Conservation (phyloP, 2,113 vertebrate species). For the Rattus norvegicus region DNA sequence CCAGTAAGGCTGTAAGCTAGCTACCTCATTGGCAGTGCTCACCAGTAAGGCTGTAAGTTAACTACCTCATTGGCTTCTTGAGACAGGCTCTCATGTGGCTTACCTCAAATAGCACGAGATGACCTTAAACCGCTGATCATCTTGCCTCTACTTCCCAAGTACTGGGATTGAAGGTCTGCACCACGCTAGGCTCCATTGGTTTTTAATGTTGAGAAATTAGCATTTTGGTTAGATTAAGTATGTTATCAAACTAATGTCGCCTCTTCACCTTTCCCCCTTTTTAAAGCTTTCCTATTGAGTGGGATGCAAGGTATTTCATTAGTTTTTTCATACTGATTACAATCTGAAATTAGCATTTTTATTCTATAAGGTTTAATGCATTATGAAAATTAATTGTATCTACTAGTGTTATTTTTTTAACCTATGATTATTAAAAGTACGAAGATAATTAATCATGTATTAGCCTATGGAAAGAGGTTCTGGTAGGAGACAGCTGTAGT, state of each 20-base stretch:
- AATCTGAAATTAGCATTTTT: neutral
- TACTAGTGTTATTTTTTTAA: neutral
- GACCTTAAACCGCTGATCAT: neutral
- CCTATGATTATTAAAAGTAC: neutral
- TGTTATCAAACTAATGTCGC: neutral
- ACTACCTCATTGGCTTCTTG: neutral
- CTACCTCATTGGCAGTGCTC: neutral
- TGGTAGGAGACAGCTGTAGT: neutral
- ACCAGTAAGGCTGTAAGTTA: too few species aligned
- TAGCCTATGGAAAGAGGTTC: neutral
- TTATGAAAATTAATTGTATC: neutral
- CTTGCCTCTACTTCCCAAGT: neutral
- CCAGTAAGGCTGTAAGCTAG: neutral
- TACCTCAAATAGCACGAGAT: neutral
- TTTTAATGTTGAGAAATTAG: neutral
- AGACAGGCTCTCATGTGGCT: neutral
- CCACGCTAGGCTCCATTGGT: neutral
- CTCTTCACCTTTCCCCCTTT: neutral
- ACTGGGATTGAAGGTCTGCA: neutral
- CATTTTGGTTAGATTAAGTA: neutral
- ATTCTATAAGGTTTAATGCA: neutral
- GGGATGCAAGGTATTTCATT: neutral
- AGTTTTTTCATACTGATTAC: neutral
- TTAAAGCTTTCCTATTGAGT: neutral
- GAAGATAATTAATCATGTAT: neutral